Percentiles rank a stretch among this genome's conserved stretches.
phyloP scores from a whole-genome alignment of 2,113 vertebrate species.

The Ginglymostoma cirratum region DNA sequence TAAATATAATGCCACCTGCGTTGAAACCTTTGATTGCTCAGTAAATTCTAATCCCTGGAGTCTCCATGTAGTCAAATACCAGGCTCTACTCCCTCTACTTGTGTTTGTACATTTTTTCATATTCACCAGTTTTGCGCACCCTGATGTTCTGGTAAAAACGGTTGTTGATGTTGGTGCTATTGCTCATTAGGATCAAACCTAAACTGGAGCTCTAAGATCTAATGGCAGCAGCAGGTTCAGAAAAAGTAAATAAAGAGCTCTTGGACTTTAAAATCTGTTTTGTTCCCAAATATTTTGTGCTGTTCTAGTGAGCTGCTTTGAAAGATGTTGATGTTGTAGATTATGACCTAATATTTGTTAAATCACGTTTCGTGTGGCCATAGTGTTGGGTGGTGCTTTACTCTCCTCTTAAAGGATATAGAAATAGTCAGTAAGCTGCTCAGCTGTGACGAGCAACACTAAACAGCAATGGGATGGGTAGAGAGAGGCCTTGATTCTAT shows the following conservation, averaged over 20 bases:
- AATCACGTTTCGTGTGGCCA: not conserved
- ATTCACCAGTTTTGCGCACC: not conserved
- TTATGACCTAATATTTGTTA: not conserved
- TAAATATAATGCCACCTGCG: not conserved
- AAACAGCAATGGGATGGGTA: not conserved
- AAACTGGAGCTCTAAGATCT: not conserved
- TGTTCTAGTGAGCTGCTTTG: not conserved
- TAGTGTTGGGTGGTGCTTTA: not conserved
- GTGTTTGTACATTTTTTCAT: not conserved
- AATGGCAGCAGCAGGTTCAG: not conserved
- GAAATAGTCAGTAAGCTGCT: not conserved
- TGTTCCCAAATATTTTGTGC: not conserved
- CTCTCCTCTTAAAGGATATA: not conserved
- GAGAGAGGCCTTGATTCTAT: not conserved
- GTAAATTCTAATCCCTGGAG: not conserved
- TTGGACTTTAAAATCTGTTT: not conserved
- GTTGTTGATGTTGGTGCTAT: not conserved
- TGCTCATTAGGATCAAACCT: not conserved
- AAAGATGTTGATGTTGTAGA: not conserved
- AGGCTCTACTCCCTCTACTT: not conserved
- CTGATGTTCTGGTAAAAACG: not conserved
- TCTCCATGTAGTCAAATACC: not conserved
- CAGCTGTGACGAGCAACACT: not conserved
- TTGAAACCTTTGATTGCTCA: not conserved
- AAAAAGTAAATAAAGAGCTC: not conserved